Base-by-base conservation (phyloP, 1,140 invertebrate genomes). In the Aricia agestis region DNA sequence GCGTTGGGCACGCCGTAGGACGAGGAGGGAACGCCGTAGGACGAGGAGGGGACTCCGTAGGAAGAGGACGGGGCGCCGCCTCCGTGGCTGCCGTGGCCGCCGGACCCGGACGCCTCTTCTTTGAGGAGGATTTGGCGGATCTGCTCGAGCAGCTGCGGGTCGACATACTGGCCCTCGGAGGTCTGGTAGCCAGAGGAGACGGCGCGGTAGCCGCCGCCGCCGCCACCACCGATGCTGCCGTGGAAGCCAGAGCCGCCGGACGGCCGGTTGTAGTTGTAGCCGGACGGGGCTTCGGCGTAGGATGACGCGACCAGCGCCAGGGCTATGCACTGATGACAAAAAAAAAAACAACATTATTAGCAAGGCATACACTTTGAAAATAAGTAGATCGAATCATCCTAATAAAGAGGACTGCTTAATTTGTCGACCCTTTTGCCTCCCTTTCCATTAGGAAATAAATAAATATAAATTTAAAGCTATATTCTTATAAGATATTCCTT, bases 111-210 rank as follows among this genome's bases (percentile, higher is more conserved):
- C 32, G 93, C 89, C 73, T 96, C 95, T 88, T 96, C 95, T 84
- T 94, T 95, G 71, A 96, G 92, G 32, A 96, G 92, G 83, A 96
- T 95, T 81, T 95, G 94, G 74, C 95, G 93, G 82, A 96, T 94
- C 83, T 96, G 95, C 80, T 96, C 95, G n/a, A 96, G 93, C 45
- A 96, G 93, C 10, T 93, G 92, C n/a, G 92, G 87, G 82, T 96
- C 95, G 71, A 96, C 95, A 78, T 94, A 93, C 68, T 94, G 94
- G 17, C 95, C 95, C 79, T 96, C 95, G 81, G 92, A 95, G 75
- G 94, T 95, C 75, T 95, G 94, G 82, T 93, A 93, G 67, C 95
- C 95, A 57, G 93, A 92, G 52, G 95, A 94, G 1, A 95, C 95
- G 72, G 94, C 93, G 31, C 92, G 93, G 91, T 95, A 95, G 78